Base-by-base conservation (phyloP, 2,888 invertebrate species). In the Caenorhabditis wallacei region DNA sequence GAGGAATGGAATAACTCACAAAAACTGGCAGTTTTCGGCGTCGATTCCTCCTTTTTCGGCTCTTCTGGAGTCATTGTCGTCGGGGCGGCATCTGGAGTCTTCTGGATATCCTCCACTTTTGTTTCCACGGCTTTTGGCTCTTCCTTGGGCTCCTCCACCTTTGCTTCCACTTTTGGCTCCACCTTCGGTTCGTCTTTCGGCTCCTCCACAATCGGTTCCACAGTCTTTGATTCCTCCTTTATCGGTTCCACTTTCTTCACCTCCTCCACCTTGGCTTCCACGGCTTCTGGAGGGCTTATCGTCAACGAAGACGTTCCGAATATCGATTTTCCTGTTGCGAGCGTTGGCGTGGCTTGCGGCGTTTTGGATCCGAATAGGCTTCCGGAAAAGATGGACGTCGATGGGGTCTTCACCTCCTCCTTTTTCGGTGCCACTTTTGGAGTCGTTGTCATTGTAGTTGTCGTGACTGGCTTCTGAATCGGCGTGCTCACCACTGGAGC, bases 361-460 rank as follows among this genome's bases (percentile, higher is more conserved):
- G 72, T 13, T 40, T 57, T 75, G 0, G 66, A 5, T 13, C 66
- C 66, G 22, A 75, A 75, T 7, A 66, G 51, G 30, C 75, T 75
- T 30, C 63, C 63, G 3, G 78, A 63, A 53, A 69, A 69, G 30
- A 78, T 69, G 18, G 69, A 76, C n/a, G 78, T 69, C 0, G 76
- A 22, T 0, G 66, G 5, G 5, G 53, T 22, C 18, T 66, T 66
- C 18, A 53, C 53, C 2, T 64, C 64, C 18, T 63, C 61, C 8
- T 35, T 4, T 10, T 7, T 10, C 5, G 35, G 5, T 35, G 35
- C 10, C 35, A 7, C 35, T 35, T 35, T 35, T 35, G 4, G 35
- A 7, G 30, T 70, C 13, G 22, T 10, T 13, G 35, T 10, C 1
- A 56, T 11, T 22, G 35, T 71, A 4, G 66, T 13, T 51, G 66